Base-by-base conservation (phyloP, 23 tunicate genomes). In the Halocynthia aurantium region DNA sequence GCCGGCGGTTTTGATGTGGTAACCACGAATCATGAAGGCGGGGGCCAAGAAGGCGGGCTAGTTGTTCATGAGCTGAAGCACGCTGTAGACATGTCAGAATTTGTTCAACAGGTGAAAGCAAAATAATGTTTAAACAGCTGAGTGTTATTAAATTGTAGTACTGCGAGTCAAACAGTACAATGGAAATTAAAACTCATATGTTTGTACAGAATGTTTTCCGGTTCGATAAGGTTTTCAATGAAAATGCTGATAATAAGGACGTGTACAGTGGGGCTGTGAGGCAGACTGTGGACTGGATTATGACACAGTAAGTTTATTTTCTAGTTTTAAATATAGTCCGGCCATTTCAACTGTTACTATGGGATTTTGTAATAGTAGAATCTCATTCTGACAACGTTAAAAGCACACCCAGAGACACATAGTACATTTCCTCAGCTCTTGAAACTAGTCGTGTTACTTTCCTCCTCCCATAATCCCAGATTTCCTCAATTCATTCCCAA, bases 1-100 rank as follows among this genome's bases (percentile, higher is more conserved):
- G 15, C 10, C 67, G 67, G 78, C n/a, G 78, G 57, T 50, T 74
- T 74, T 17, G 78, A 74, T 6, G 78, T 74, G n/a, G 56, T 74
- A 15, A 74, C 78, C n/a, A 53, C 64, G 0, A 74, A 74, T 31
- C 10, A 51, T 2, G 78, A 74, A 74, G 56, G 56, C 31, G 78
- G 78, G 18, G 78, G 78, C 10, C 55, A 74, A 18, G 78, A 53
- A 0, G 78, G 78, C 0, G 78, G 62, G 31, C 64, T 74, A 19
- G 67, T 74, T 8, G 78, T 74, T 17, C 78, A 74, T 53, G 78
- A 74, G 31, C 78, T 74, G 13, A 74, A 74, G 67, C 78, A 74
- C 19, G 31, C 78, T 20, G 78, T 74, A 0, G 78, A 74, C 19
- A 74, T 74, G 78, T 52, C 78, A 8, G 78, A 74, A 53, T 74